These are phyloP conservation scores for Tetheella fluctuosa DNA, from an alignment of 2,888 invertebrate genomes.

Conservation along the genomic window DNA sequence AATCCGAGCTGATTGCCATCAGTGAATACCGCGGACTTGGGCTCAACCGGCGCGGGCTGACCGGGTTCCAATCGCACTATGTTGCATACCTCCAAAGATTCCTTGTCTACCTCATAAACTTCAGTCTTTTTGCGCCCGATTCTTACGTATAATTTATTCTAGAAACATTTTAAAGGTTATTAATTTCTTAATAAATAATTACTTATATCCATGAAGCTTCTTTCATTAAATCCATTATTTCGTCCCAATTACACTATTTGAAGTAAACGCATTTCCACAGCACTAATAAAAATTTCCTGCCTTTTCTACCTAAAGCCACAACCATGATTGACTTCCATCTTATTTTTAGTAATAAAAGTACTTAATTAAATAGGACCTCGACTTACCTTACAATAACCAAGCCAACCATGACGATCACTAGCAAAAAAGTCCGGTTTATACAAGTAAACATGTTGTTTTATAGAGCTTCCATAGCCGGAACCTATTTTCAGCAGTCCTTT, in stretches of 20 bases:
- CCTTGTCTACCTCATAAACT: constrained; percentile 74
- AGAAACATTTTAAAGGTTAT: constrained; percentile 45
- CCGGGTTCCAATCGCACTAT: constrained; percentile 66
- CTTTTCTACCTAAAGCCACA: neutral
- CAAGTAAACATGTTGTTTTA: constrained; percentile 94
- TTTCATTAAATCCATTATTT: too few species aligned
- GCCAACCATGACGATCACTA: constrained; percentile 91
- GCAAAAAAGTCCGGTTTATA: constrained; percentile 92
- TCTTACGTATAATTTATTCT: constrained; percentile 93
- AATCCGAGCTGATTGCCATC: constrained; percentile 81
- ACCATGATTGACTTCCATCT: neutral
- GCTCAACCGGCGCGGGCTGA: constrained; percentile 53
- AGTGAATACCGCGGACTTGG: constrained; percentile 72
- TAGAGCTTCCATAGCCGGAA: constrained; percentile 96
- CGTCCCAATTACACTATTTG: neutral
- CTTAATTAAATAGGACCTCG: too few species aligned
- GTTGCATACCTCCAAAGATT: constrained; percentile 64
- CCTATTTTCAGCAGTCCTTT: constrained; percentile 96
- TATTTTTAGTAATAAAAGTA: neutral
- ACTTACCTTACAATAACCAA: constrained; percentile 92
- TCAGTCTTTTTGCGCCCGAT: constrained; percentile 80
- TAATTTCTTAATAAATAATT: neutral
- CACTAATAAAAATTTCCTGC: too few species aligned
- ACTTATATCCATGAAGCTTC: too few species aligned
- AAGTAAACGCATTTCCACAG: too few species aligned